phyloP scores from a whole-genome alignment of 2,797 vertebrate genomes.

The Propithecus deckenii region DNA sequence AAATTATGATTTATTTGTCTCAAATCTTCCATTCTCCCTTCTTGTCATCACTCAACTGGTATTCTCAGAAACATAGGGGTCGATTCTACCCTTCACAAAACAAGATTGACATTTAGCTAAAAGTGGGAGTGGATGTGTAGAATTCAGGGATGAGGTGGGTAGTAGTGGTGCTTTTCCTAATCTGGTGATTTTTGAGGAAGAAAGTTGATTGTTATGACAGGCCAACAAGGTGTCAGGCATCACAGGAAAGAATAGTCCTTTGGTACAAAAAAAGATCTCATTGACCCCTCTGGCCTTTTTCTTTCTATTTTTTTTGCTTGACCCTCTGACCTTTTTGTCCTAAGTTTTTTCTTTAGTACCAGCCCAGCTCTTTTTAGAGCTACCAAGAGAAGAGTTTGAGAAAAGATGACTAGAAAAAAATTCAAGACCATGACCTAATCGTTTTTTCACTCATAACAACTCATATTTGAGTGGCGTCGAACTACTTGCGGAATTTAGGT shows the following conservation, averaged over 20 bases:
- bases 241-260: neutral
- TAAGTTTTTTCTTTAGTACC: neutral
- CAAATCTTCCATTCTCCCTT: neutral
- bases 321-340: neutral
- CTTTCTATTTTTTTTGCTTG: neutral
- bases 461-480: neutral
- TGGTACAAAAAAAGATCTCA: neutral
- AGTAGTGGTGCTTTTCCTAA: neutral
- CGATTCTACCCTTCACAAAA: neutral
- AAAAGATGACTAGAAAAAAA: neutral
- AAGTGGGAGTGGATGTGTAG: neutral
- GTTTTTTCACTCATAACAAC: neutral
- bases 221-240: neutral
- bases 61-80: neutral
- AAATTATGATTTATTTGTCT: constrained; percentile 16
- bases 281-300: neutral
- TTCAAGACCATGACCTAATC: neutral
- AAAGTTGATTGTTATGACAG: neutral
- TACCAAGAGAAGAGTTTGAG: neutral
- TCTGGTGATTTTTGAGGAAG: neutral
- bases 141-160: neutral
- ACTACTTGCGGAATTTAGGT: neutral
- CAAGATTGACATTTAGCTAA: neutral
- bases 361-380: neutral
- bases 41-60: neutral